Evolutionary conservation across 1,140 invertebrate species (phyloP).

Genomic region (Acromyrmex echinatior): DNA sequence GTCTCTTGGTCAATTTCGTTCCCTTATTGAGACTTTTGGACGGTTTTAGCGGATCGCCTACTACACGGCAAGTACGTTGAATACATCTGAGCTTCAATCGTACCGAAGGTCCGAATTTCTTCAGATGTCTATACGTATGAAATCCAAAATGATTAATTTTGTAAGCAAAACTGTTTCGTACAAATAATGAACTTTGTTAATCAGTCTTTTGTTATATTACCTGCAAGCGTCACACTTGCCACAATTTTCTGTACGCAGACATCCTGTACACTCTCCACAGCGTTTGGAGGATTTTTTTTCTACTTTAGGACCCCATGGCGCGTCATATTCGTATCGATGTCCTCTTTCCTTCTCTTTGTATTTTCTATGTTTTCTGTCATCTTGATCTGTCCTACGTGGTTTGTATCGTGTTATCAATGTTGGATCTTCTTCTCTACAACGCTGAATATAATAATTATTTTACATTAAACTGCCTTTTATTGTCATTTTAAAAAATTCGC

Average conservation of each 20-base stretch:
- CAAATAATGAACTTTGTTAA: constrained; percentile 22
- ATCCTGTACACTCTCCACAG: constrained; percentile 95
- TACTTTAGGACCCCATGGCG: constrained; percentile 77
- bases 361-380: constrained; percentile 85
- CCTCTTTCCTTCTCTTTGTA: constrained; percentile 82
- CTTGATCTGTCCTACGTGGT: constrained; percentile 89
- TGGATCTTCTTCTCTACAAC: constrained; percentile 94
- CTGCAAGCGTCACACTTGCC: constrained; percentile 94
- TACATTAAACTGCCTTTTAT: background rate
- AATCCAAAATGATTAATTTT: constrained; percentile 32
- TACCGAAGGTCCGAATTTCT: constrained; percentile 91
- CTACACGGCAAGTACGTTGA: constrained; percentile 86
- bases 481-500: background rate
- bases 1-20: constrained; percentile 83
- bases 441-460: constrained; percentile 80
- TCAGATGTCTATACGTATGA: constrained; percentile 87
- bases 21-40: constrained; percentile 83
- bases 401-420: constrained; percentile 93
- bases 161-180: background rate
- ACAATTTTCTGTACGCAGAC: constrained; percentile 93
- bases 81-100: constrained; percentile 91
- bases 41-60: constrained; percentile 83
- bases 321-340: constrained; percentile 81
- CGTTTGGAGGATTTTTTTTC: constrained; percentile 87
- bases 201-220: constrained; percentile 58